Evolutionary conservation across 2,888 invertebrate species (phyloP).

Genomic region (Caenorhabditis doughertyi): DNA sequence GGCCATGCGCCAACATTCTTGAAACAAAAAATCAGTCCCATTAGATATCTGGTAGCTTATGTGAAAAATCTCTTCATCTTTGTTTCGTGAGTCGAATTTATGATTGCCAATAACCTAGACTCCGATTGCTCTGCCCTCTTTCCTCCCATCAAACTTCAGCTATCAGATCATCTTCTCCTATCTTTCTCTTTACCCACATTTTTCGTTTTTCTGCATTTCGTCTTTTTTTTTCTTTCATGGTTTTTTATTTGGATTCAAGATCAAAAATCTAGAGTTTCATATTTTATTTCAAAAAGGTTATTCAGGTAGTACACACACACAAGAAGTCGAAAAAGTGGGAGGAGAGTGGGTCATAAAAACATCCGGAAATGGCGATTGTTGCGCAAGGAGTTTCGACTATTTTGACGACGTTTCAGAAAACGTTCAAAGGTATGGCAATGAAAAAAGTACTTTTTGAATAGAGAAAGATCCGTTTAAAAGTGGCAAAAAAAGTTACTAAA

Average conservation of each 20-base stretch:
- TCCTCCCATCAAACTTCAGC: background rate
- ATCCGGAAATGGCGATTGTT: conserved; percentile 65
- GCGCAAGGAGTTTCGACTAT: conserved; percentile 59
- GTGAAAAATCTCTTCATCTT: conserved; percentile 25
- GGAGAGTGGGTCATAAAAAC: conserved; percentile 51
- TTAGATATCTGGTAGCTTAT: conserved; percentile 22
- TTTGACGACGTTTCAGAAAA: conserved; percentile 60
- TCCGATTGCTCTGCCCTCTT: conserved; percentile 22
- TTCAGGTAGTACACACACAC: conserved; percentile 34
- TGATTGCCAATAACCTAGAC: conserved; percentile 56
- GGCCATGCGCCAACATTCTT: no score
- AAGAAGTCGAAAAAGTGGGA: conserved; percentile 6
- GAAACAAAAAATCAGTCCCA: background rate
- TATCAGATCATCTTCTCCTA: conserved; percentile 15
- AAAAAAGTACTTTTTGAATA: conserved; percentile 26
- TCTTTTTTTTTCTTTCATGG: background rate
- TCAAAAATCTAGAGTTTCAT: conserved; percentile 27
- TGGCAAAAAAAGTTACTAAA: background rate
- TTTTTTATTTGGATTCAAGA: background rate
- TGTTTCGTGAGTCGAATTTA: conserved; percentile 30
- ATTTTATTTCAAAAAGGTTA: conserved; percentile 12
- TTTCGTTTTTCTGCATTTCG: conserved; percentile 14
- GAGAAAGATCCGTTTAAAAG: conserved; percentile 4
- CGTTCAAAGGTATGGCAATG: conserved; percentile 65
- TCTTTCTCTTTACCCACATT: conserved; percentile 7